Conservation (phyloP, 2,113 vertebrate genomes). For the Mola mola region DNA sequence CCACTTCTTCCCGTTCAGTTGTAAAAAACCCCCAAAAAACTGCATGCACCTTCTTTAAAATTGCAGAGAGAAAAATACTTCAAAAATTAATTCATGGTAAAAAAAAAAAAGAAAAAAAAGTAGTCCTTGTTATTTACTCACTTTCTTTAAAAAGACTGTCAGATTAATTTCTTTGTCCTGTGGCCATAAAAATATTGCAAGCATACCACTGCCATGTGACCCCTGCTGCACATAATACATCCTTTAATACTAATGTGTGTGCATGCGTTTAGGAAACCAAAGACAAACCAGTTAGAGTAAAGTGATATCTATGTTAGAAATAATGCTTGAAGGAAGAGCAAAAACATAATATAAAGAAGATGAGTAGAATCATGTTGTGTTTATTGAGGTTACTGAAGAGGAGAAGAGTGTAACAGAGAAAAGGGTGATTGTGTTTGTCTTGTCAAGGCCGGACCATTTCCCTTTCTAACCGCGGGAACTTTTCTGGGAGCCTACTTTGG, state of each 20-base stretch:
- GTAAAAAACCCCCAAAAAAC: no score
- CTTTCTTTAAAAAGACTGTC: slow-evolving; percentile 1
- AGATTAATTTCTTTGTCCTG: slow-evolving; percentile 2
- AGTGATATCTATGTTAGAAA: background rate
- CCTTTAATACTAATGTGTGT: slow-evolving; percentile 20
- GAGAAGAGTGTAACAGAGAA: background rate
- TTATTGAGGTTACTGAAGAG: background rate
- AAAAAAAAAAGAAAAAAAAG: background rate
- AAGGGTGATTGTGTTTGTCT: background rate
- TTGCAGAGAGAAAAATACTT: no score
- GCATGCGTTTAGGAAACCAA: background rate
- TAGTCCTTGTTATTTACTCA: background rate
- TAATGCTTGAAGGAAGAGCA: no score
- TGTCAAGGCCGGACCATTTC: background rate
- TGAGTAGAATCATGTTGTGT: no score
- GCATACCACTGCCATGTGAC: slow-evolving; percentile 29
- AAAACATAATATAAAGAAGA: no score
- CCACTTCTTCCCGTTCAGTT: background rate
- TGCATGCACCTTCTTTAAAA: background rate
- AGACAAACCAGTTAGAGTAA: background rate
- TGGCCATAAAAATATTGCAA: background rate
- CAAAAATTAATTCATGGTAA: background rate
- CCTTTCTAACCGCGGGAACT: background rate
- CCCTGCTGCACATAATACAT: slow-evolving; percentile 16
- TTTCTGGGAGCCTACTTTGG: background rate